phyloP scores from a whole-genome alignment of 2,797 vertebrate species.

The Erpetoichthys calabaricus region DNA sequence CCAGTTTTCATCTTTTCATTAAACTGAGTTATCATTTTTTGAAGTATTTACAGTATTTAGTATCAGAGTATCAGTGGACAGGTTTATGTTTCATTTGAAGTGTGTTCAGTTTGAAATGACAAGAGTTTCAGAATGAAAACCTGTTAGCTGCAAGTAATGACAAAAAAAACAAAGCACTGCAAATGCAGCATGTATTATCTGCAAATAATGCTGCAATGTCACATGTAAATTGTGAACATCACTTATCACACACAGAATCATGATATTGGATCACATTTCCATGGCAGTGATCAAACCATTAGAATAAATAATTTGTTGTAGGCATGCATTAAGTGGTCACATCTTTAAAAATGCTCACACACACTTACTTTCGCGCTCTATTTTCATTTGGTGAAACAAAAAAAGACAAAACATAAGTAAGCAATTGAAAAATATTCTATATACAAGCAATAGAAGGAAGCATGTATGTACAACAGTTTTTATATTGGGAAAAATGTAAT shows the following conservation, averaged over 20 bases:
- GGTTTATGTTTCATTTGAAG: too few species aligned
- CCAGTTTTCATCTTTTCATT: too few species aligned
- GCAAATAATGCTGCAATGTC: not conserved
- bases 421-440: slow-evolving; percentile 72
- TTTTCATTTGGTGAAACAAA: slow-evolving; percentile 89
- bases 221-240: slow-evolving; percentile 66
- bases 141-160: slow-evolving; percentile 3
- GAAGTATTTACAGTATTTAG: too few species aligned
- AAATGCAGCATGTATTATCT: slow-evolving; percentile 1
- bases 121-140: too few species aligned
- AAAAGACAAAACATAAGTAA: slow-evolving; percentile 97
- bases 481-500: too few species aligned
- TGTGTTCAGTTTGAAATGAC: too few species aligned
- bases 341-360: slow-evolving; percentile 59
- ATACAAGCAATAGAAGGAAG: slow-evolving; percentile 30
- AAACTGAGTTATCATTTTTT: too few species aligned
- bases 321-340: slow-evolving; percentile 90
- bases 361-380: slow-evolving; percentile 99
- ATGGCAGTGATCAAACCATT: slow-evolving; percentile 64
- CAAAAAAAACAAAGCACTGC: not conserved
- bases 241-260: slow-evolving; percentile 95
- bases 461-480: too few species aligned
- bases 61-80: too few species aligned
- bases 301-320: slow-evolving; percentile 68
- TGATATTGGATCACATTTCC: slow-evolving; percentile 63